A percentile compares a stretch with the other conserved stretches of the same genome.
phyloP scores from a whole-genome alignment of 1,140 invertebrate species.

The Helicoverpa armigera region DNA sequence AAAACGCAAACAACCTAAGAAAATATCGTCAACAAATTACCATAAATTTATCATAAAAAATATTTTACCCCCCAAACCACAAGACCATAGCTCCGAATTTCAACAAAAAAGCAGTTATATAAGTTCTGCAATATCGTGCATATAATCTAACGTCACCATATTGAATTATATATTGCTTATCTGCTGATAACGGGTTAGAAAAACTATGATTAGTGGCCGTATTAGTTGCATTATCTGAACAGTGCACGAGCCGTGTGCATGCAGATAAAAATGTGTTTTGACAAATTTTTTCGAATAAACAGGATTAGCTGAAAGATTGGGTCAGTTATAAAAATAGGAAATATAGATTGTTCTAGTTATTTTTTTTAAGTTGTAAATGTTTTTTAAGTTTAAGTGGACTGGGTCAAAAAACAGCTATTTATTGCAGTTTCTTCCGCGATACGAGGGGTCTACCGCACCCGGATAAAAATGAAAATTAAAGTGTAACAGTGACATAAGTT shows the following conservation, averaged over 20 bases:
- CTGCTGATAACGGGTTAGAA: constrained; percentile 57
- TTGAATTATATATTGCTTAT: constrained; percentile 16
- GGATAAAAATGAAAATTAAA: too few relatives aligned
- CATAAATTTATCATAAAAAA: too few relatives aligned
- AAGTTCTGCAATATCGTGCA: neutral
- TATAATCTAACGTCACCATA: constrained; percentile 14
- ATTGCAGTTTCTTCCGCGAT: too few relatives aligned
- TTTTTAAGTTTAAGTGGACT: too few relatives aligned
- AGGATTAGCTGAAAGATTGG: neutral
- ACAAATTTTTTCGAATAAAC: neutral
- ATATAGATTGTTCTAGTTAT: too few relatives aligned
- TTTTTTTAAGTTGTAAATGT: too few relatives aligned
- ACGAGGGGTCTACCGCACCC: too few relatives aligned
- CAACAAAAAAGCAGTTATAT: neutral
- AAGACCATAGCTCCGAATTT: neutral
- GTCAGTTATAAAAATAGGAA: neutral
- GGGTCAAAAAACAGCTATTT: too few relatives aligned
- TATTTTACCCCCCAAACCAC: too few relatives aligned
- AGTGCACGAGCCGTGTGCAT: constrained; percentile 34
- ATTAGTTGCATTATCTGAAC: constrained; percentile 55
- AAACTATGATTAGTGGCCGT: constrained; percentile 57
- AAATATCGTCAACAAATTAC: too few relatives aligned
- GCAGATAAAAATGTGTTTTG: constrained; percentile 15
- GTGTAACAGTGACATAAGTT: too few relatives aligned
- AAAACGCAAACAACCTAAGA: too few relatives aligned